Evolutionary conservation across 2,797 vertebrate species (phyloP).

Genomic region (Acanthurus leucopareius): DNA sequence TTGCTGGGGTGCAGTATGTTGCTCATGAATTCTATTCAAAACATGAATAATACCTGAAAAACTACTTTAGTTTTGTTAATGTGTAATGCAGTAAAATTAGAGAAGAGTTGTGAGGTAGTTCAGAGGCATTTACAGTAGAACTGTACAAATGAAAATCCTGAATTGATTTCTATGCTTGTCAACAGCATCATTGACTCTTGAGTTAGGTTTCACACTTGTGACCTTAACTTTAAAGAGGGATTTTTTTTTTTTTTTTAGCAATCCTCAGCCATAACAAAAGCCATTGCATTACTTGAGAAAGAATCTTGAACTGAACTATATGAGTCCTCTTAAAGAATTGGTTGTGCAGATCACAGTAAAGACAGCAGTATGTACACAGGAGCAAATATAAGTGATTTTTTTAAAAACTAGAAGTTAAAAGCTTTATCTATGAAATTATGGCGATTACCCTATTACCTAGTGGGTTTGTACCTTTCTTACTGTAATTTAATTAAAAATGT

Average conservation of each 20-base stretch:
- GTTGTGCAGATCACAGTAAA: neutral
- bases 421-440: too few relatives aligned
- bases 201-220: neutral
- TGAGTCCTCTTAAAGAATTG: neutral
- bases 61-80: neutral
- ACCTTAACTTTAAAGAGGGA: neutral
- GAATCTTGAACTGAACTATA: neutral
- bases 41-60: neutral
- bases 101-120: neutral
- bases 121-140: neutral
- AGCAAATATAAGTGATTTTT: neutral
- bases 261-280: neutral
- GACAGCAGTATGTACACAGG: neutral
- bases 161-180: neutral
- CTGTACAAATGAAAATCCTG: neutral
- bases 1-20: neutral
- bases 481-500: neutral
- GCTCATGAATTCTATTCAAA: neutral
- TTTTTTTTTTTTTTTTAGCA: constrained; percentile 8
- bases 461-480: neutral
- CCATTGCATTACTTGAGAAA: neutral
- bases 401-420: neutral
- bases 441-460: neutral
- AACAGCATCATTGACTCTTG: too few relatives aligned
- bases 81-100: neutral